Conservation (phyloP, 2,797 vertebrate genomes). For the Acrossocheilus wenchowensis region DNA sequence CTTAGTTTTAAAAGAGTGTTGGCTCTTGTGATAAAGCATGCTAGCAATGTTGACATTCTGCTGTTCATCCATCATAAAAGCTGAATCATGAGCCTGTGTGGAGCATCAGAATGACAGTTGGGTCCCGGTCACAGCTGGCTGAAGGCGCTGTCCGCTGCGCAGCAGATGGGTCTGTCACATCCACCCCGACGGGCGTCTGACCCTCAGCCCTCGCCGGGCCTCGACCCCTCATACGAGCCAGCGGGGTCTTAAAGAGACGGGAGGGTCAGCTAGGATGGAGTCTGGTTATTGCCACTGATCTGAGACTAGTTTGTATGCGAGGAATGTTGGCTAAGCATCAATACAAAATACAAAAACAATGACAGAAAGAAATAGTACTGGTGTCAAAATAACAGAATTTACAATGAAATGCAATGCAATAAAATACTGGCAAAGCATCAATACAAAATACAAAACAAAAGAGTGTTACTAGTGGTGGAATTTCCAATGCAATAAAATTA, state of each 20-base stretch:
- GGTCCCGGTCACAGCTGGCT: slow-evolving; percentile 3
- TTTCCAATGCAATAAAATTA: no score
- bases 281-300: neutral
- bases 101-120: neutral
- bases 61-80: neutral
- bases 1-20: neutral
- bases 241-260: neutral
- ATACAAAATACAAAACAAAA: no score
- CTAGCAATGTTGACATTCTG: neutral
- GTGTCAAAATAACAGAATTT: neutral
- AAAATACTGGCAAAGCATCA: neutral
- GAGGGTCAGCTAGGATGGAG: neutral
- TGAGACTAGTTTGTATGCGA: neutral
- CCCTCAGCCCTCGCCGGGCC: neutral
- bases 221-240: neutral
- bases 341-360: neutral
- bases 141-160: neutral
- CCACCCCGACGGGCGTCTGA: neutral
- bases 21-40: neutral
- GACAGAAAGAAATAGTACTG: neutral
- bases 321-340: neutral
- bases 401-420: neutral
- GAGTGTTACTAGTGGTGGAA: no score
- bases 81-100: neutral
- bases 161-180: slow-evolving; percentile 17